Evolutionary conservation across 2,888 invertebrate genomes (phyloP), one percentile per base, ranked within the genome.

Genomic region (Cinara cedri): DNA sequence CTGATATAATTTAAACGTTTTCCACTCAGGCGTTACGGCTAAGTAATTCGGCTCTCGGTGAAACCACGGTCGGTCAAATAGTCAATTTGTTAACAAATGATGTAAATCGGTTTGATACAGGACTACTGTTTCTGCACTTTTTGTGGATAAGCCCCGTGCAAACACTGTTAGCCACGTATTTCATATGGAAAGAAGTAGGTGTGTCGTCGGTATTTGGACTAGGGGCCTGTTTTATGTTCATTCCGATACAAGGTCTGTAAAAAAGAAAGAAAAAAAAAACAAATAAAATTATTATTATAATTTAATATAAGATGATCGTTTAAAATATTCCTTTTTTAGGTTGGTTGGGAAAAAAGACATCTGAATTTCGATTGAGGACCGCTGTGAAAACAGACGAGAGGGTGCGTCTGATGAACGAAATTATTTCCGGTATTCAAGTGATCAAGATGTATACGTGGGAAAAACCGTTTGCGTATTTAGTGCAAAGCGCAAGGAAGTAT

Each of bases 401-500:
- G 74, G 93, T 97, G 11, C 89, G 95, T 8, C 88, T 96, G 68
- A 97, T 97, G 91, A 95, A 93, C 84, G 97, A 97, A 86, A 92
- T 96, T 81, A 90, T 95, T 49, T 90, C 90, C 14, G 94, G 94
- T 0, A 94, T 96, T 84, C 90, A 93, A 84, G 93, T 95, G 21
- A 94, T 96, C 84, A 96, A 96, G 87, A 95, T 95, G 94, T 95
- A 95, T 85, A 92, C 94, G 0, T 96, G 95, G 92, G 96, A 96
- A 86, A 90, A 90, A 83, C 92, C 94, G 0, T 95, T 95, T 84
- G 91, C 91, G 1, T 88, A 90, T 76, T 86, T 94, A 16, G 90
- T 95, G 9, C 90, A 89, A 78, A 87, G 88, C 82, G 90, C 93
- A 0, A 88, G 95, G 85, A 90, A 89, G 93, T 94, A 86, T 87